Conservation (phyloP, 35 echinoderm and acorn worm species). For the Lytechinus variegatus region DNA sequence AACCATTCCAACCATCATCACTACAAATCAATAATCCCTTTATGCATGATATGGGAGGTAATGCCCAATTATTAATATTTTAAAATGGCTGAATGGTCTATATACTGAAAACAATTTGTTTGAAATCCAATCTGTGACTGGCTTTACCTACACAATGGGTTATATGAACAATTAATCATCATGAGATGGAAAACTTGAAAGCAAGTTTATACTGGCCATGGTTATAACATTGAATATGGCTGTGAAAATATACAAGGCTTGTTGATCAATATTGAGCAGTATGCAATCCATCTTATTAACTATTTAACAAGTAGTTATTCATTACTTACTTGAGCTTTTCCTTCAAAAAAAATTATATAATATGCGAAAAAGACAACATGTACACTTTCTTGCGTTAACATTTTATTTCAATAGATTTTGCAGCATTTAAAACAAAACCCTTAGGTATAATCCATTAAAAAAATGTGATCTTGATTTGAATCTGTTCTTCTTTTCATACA, state of each 20-base stretch:
- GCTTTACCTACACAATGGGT: too few relatives aligned
- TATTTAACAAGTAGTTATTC: too few relatives aligned
- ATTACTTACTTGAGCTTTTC: neutral
- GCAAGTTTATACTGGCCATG: neutral
- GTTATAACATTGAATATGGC: neutral
- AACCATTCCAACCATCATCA: too few relatives aligned
- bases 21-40: too few relatives aligned
- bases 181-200: too few relatives aligned
- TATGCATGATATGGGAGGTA: too few relatives aligned
- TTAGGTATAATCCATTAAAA: neutral
- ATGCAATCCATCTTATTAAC: neutral
- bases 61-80: too few relatives aligned
- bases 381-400: neutral
- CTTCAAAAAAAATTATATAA: neutral
- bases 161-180: too few relatives aligned
- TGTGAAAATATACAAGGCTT: neutral
- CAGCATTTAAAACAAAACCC: neutral
- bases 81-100: too few relatives aligned
- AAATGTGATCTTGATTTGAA: neutral
- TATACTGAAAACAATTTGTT: too few relatives aligned
- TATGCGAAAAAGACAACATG: neutral
- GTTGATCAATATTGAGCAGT: neutral
- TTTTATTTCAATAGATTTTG: neutral
- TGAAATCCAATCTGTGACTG: too few relatives aligned
- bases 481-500: neutral